Base-by-base conservation (phyloP, 2,113 vertebrate genomes). In the Pseudorhombus dupliciocellatus region DNA sequence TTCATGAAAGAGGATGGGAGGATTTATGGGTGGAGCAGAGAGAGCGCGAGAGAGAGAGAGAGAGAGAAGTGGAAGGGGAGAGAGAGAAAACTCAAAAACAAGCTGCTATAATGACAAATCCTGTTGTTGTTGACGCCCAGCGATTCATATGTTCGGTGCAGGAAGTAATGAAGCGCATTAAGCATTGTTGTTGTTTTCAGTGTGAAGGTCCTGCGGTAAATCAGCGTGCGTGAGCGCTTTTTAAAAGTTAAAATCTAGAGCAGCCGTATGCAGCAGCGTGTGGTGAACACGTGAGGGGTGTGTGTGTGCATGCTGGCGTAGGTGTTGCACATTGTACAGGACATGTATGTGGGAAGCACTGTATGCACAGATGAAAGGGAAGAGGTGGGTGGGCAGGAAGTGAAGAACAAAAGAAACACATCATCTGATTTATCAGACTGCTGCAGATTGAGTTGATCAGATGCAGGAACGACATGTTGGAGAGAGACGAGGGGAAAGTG, bases 311-410 rank as follows among this genome's bases (percentile, higher is more conserved):
- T 73, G 66, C 73, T 25, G 0, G 61, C 20, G 84, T 85, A 77
- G 76, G 82, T 81, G 81, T 81, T 75, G 88, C 79, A 81, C 67
- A 65, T 62, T 61, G 61, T 85, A 84, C 84, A 81, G 68, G 74
- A 73, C 77, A 84, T 76, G 78, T 76, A 79, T 77, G 86, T 78
- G 84, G 86, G 83, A 78, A 88, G 83, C 80, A 88, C 86, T 89
- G 84, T 88, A 86, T 79, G 69, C 70, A 78, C 71, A 77, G 87
- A 88, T 89, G 80, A 88, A 90, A 89, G 83, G 81, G 64, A 78
- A 54, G 76, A 82, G 55, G 87, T 79, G 81, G 86, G 84, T 55
- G 84, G 66, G 86, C 84, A 87, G 89, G 89, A 90, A 90, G 86
- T 73, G 73, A 62, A 77, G 75, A 83, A 88, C 85, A 84, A 86